Conservation (phyloP, 2,797 vertebrate species). For the Schizopygopsis pylzovi region DNA sequence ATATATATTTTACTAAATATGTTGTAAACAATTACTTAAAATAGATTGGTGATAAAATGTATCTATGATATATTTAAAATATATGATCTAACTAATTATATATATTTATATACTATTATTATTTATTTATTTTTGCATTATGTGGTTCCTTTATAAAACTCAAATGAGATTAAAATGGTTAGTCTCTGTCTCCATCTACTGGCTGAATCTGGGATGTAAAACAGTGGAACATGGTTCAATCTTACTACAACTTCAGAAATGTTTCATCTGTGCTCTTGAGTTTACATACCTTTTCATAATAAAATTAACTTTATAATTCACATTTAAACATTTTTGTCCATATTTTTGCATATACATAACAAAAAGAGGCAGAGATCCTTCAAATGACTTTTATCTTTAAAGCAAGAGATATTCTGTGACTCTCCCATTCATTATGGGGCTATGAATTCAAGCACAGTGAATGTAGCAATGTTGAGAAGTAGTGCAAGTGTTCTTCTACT, state of each 20-base stretch:
- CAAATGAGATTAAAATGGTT: no score
- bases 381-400: background rate
- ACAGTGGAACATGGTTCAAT: background rate
- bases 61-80: no score
- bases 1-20: no score
- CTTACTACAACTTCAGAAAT: background rate
- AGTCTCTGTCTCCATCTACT: slow-evolving; percentile 48
- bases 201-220: background rate
- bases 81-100: no score
- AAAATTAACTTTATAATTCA: background rate
- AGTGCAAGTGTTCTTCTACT: slow-evolving; percentile 51
- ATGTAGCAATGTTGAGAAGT: slow-evolving; percentile 45
- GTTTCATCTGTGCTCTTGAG: background rate
- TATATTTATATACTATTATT: no score
- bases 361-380: slow-evolving; percentile 23
- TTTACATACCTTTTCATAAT: background rate
- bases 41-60: no score
- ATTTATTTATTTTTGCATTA: background rate
- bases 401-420: background rate
- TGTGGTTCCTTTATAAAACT: no score
- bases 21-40: no score
- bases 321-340: slow-evolving; percentile 24
- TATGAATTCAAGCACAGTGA: background rate
- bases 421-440: background rate
- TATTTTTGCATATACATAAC: background rate